Percentiles rank a stretch among this genome's conserved stretches.
Evolutionary conservation across 2,888 invertebrate genomes (phyloP).

Genomic region (Lasioglossum malachurum): DNA sequence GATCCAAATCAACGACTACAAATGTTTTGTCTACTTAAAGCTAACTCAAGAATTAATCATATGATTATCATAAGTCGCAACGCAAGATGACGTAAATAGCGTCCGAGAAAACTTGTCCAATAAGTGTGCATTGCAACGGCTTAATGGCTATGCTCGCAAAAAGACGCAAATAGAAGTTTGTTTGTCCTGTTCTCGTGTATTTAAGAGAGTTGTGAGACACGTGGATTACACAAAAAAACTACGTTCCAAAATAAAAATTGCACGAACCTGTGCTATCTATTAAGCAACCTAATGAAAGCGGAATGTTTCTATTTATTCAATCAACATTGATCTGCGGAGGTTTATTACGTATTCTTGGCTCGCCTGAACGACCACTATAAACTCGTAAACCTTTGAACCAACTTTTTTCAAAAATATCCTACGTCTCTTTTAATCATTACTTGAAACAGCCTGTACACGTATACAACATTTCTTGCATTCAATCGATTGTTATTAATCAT

Average conservation of each 20-base stretch:
- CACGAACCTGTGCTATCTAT: neutral
- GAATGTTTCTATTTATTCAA: neutral
- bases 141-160: neutral
- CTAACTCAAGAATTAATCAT: neutral
- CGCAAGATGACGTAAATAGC: neutral
- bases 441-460: neutral
- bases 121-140: neutral
- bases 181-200: neutral
- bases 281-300: slow-evolving; percentile 1
- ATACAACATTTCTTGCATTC: too few relatives aligned
- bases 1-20: neutral
- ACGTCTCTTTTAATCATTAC: neutral
- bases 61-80: neutral
- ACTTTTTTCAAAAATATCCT: neutral
- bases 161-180: neutral
- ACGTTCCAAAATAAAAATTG: neutral
- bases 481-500: neutral
- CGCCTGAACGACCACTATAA: neutral
- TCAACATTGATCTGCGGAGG: neutral
- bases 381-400: slow-evolving; percentile 15
- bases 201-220: neutral
- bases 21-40: neutral
- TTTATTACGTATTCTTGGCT: neutral
- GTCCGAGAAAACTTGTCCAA: neutral
- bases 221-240: neutral